phyloP scores from a whole-genome alignment of 2,888 invertebrate species.

The Apamea epomidion region DNA sequence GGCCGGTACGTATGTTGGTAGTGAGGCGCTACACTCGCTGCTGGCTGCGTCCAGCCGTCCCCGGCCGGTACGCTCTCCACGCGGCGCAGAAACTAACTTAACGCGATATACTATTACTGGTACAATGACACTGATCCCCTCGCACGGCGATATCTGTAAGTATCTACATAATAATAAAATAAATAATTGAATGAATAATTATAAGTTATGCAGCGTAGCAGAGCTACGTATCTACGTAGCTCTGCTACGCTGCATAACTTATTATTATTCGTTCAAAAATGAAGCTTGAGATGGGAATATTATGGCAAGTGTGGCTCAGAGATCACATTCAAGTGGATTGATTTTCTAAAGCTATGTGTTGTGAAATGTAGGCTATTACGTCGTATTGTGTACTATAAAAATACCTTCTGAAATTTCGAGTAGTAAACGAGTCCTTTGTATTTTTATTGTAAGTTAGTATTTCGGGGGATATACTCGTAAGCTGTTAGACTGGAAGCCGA shows the following conservation, averaged over 20 bases:
- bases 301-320: neutral
- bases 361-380: neutral
- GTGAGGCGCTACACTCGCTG: neutral
- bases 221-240: too few relatives aligned
- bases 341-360: neutral
- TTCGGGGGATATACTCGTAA: neutral
- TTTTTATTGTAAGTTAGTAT: neutral
- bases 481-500: neutral
- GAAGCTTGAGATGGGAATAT: neutral
- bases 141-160: neutral
- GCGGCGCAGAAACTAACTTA: slow-evolving; percentile 9
- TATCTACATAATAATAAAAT: too few relatives aligned
- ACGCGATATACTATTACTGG: slow-evolving; percentile 8
- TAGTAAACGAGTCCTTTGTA: neutral
- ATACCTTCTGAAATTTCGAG: neutral
- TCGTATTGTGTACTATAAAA: neutral
- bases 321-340: neutral
- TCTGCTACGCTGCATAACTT: neutral
- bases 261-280: neutral
- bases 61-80: neutral
- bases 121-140: neutral
- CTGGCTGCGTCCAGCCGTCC: neutral
- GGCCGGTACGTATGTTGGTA: too few relatives aligned
- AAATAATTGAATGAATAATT: too few relatives aligned
- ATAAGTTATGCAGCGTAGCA: too few relatives aligned